phyloP scores from a whole-genome alignment of 2,113 vertebrate species.

The Myodes glareolus region DNA sequence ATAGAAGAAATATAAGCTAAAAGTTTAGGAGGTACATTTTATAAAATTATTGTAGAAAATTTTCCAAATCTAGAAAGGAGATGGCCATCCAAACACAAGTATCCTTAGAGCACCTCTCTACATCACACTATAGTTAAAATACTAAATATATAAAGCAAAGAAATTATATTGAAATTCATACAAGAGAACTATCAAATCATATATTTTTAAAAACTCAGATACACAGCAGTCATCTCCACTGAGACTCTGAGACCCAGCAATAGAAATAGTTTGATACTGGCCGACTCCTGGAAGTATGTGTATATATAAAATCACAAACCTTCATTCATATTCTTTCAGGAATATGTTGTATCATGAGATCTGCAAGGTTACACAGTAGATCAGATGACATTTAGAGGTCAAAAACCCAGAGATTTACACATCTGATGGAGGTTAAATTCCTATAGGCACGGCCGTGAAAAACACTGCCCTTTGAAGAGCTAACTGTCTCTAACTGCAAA shows the following conservation, averaged over 20 bases:
- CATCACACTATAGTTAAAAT: not conserved
- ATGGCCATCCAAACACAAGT: not conserved
- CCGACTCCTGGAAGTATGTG: conserved; percentile 88
- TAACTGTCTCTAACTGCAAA: too few relatives aligned
- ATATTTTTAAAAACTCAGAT: not conserved
- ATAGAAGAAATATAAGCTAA: not conserved
- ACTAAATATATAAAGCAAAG: not conserved
- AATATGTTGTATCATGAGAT: conserved; percentile 82
- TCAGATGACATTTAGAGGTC: too few relatives aligned
- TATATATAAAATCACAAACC: conserved; percentile 91
- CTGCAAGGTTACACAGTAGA: too few relatives aligned
- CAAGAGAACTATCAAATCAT: not conserved
- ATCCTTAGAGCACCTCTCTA: not conserved
- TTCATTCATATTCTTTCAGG: conserved; percentile 91
- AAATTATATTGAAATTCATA: not conserved
- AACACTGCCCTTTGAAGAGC: too few relatives aligned
- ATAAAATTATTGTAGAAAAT: not conserved
- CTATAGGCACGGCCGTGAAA: too few relatives aligned
- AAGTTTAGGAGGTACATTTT: not conserved
- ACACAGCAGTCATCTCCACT: not conserved
- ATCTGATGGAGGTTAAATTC: too few relatives aligned
- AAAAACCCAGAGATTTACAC: too few relatives aligned
- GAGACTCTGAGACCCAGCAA: conserved; percentile 81
- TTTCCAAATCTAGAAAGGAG: not conserved
- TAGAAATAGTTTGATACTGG: conserved; percentile 95